phyloP scores from a whole-genome alignment of 2,888 invertebrate species.

The Drosophila acutilabella region DNA sequence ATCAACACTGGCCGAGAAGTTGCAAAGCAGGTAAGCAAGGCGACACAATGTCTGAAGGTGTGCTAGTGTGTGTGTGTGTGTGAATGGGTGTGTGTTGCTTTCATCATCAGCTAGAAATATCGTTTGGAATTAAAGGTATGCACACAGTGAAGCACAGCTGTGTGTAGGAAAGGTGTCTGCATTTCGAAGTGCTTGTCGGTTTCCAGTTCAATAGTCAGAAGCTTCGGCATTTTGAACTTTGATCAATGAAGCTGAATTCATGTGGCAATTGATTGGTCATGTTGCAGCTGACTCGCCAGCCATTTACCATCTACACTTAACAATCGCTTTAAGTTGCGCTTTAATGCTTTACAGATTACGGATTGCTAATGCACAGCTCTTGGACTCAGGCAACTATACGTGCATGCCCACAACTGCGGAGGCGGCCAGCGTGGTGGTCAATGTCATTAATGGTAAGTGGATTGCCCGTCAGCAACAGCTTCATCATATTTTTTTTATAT shows the following conservation, averaged over 20 bases:
- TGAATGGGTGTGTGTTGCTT: constrained; percentile 9
- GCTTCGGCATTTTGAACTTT: constrained; percentile 61
- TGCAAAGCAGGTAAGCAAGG: constrained; percentile 87
- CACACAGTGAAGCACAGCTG: constrained; percentile 4
- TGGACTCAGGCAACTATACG: constrained; percentile 95
- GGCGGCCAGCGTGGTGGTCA: constrained; percentile 93
- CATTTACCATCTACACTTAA: not conserved
- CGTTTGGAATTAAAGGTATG: constrained; percentile 30
- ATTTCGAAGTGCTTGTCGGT: constrained; percentile 36
- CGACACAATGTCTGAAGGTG: no score
- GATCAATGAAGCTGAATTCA: constrained; percentile 73
- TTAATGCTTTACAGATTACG: constrained; percentile 86
- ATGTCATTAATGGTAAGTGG: constrained; percentile 93
- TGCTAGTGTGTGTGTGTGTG: not conserved
- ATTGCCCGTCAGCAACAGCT: constrained; percentile 13
- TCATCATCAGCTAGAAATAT: constrained; percentile 29
- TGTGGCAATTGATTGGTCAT: constrained; percentile 55
- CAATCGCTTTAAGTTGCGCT: constrained; percentile 51
- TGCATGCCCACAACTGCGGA: constrained; percentile 95
- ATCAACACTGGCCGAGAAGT: constrained; percentile 87
- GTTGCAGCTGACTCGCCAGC: constrained; percentile 1
- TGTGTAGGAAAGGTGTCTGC: constrained; percentile 16
- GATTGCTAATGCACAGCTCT: constrained; percentile 90
- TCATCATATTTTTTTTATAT: constrained; percentile 6
- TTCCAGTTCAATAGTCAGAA: constrained; percentile 49